A percentile compares a stretch with the other conserved stretches of the same genome.
Conservation (phyloP, 2,888 invertebrate genomes). For the Leptopterna dolabrata region DNA sequence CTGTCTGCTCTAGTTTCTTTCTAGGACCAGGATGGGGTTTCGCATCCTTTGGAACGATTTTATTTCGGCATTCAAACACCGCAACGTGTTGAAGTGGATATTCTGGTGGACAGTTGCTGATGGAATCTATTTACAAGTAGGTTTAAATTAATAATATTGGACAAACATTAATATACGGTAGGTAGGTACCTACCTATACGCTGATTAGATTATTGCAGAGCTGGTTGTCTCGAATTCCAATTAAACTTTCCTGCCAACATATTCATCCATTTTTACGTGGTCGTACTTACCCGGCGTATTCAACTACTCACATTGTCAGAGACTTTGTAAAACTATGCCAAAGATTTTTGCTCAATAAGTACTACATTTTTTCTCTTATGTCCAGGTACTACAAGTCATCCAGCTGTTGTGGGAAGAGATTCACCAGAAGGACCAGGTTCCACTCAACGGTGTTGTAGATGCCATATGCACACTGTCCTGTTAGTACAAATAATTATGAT, state of each 20-base stretch:
- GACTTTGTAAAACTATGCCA: too few species aligned
- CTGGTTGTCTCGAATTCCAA: background rate
- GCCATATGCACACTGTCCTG: constrained; percentile 9
- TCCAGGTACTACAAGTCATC: constrained; percentile 1
- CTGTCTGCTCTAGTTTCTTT: background rate
- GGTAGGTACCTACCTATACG: too few species aligned
- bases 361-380: background rate
- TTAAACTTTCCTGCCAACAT: too few species aligned
- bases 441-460: constrained; percentile 15
- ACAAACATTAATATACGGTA: too few species aligned
- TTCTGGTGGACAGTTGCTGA: constrained; percentile 68
- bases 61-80: constrained; percentile 65
- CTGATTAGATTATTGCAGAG: background rate
- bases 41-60: constrained; percentile 64
- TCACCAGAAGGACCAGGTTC: background rate
- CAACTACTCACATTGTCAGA: too few species aligned
- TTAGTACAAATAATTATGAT: background rate
- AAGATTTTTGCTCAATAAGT: background rate
- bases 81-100: constrained; percentile 69
- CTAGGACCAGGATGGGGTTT: background rate
- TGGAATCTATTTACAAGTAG: constrained; percentile 30
- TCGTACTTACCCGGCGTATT: too few species aligned
- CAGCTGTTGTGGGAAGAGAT: constrained; percentile 31
- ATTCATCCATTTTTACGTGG: too few species aligned
- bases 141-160: background rate